A percentile compares a stretch with the other conserved stretches of the same genome.
phyloP scores from a whole-genome alignment of 2,797 vertebrate genomes.

The Lutjanus campechanus region DNA sequence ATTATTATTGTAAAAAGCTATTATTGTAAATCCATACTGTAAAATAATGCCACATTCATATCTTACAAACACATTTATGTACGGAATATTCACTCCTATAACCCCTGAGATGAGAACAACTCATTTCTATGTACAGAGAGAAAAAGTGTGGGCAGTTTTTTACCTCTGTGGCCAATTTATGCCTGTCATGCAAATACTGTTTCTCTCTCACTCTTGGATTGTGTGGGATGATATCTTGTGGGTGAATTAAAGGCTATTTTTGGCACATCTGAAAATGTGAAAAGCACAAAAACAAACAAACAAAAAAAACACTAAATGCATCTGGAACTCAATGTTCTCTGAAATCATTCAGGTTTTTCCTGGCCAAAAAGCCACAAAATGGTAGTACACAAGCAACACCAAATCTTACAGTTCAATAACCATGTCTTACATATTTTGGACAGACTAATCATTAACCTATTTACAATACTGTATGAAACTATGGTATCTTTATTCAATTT shows the following conservation, averaged over 20 bases:
- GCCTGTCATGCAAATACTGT: slow-evolving; percentile 14
- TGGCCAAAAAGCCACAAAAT: background rate
- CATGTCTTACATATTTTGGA: background rate
- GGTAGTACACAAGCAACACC: background rate
- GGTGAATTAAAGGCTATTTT: slow-evolving; percentile 18
- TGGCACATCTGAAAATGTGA: background rate
- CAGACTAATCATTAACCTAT: background rate
- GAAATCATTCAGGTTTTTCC: background rate
- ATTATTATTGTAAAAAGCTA: slow-evolving; percentile 19
- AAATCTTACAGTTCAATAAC: background rate
- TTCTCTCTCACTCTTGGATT: slow-evolving; percentile 4
- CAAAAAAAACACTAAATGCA: background rate
- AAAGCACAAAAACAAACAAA: slow-evolving; percentile 16
- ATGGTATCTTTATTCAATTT: background rate
- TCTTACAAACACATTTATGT: slow-evolving; percentile 10
- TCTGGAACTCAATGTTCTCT: background rate
- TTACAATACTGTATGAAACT: background rate
- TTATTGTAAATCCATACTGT: slow-evolving; percentile 10
- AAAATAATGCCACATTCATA: slow-evolving; percentile 11
- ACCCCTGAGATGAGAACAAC: background rate
- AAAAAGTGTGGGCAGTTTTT: slow-evolving; percentile 4
- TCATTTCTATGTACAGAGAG: background rate
- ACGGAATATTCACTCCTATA: slow-evolving; percentile 3
- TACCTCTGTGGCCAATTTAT: slow-evolving; percentile 19
- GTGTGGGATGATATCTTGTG: background rate